Evolutionary conservation across 2,888 invertebrate genomes (phyloP).

Genomic region (Andrena dorsata): DNA sequence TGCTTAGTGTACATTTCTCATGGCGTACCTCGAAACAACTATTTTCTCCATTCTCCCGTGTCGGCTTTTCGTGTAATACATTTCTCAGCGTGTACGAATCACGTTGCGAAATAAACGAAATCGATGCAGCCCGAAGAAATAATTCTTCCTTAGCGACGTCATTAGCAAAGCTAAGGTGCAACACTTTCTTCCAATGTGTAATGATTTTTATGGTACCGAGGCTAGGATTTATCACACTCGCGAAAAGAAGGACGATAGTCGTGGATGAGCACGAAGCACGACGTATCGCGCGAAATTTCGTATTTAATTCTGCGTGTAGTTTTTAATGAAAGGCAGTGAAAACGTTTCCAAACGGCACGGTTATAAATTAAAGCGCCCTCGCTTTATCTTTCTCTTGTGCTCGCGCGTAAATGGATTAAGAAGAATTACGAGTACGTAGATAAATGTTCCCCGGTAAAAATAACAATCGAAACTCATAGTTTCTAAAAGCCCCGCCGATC

Average conservation of each 20-base stretch:
- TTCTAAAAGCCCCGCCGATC: too few relatives aligned
- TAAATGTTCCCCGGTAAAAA: too few relatives aligned
- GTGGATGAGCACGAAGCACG: not conserved
- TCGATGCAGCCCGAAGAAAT: not conserved
- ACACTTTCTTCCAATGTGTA: not conserved
- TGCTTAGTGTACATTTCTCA: slow-evolving; percentile 18
- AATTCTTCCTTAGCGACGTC: not conserved
- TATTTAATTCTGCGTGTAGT: not conserved
- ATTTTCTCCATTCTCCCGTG: not conserved
- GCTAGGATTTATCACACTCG: not conserved
- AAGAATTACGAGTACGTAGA: too few relatives aligned
- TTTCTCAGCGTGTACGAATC: not conserved
- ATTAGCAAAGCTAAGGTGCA: not conserved
- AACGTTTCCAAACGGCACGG: not conserved
- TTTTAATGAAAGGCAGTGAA: not conserved
- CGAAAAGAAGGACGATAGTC: not conserved
- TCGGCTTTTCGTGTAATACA: not conserved
- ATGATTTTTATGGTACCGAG: not conserved
- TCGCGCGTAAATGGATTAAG: too few relatives aligned
- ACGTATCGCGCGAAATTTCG: not conserved
- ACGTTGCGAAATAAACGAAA: not conserved
- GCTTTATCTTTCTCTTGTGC: too few relatives aligned
- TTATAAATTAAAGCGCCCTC: too few relatives aligned
- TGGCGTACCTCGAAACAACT: not conserved
- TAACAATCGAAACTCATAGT: too few relatives aligned